Evolutionary conservation across 2,888 invertebrate genomes (phyloP), one percentile per base, ranked within the genome.

Genomic region (Epinotia nisella): DNA sequence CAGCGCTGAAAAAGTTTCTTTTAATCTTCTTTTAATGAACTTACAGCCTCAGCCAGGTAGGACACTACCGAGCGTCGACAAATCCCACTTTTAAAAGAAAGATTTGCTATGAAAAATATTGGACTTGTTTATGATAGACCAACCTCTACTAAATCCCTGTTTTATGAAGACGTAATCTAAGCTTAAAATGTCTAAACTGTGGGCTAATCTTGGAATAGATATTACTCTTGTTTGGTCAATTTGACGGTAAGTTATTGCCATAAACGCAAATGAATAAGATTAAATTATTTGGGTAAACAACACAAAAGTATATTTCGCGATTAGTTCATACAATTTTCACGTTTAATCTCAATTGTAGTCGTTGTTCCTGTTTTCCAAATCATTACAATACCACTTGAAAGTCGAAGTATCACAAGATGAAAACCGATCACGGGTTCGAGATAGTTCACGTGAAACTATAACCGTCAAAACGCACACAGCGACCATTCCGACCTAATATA

Each of bases 1-100:
- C 78, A 81, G 81, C 83, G 79, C 74, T 80, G 80, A 83, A 78
- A 81, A 88, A 90, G 83, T 89, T 90, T 85, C 78, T 85, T 85
- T 85, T 88, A 89, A 89, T 89, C 88, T 87, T 84, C 85, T 88
- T 90, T 89, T 90, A 89, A 90, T 90, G 86, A 90, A 90, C 86
- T 90, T 88, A 83, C 83, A 79, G 81, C 80, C 78, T 75, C 78
- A 78, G 78, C 79, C 83, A 87, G 86, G 86, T 87, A 87, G 83
- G 83, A 84, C 80, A 84, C 77, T 83, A 81, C 74, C 67, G 75
- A 79, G 80, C 70, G 78, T 77, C 83, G 85, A 85, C 85, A 86
- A 83, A 83, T 82, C 80, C 79, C 68, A 72, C 74, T 76, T 70
- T 71, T 71, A 76, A 75, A 75, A 74, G 76, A 78, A 75, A 75